Evolutionary conservation across 2,888 invertebrate genomes (phyloP).

Genomic region (Eupeodes luniger): DNA sequence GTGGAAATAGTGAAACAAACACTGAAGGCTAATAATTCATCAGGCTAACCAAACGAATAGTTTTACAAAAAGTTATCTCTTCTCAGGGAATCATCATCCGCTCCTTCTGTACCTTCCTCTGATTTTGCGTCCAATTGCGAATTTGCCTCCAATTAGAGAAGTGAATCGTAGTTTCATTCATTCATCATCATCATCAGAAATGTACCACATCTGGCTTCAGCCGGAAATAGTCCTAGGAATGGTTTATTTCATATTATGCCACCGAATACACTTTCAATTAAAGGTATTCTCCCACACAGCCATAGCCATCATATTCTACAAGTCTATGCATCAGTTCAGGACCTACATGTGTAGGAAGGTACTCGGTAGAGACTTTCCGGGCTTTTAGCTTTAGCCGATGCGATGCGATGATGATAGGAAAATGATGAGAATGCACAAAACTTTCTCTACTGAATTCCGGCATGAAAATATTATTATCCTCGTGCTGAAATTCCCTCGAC

Average conservation of each 20-base stretch:
- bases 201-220: background rate
- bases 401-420: conserved; percentile 4
- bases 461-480: background rate
- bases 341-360: no score
- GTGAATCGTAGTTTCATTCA: background rate
- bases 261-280: conserved; percentile 56
- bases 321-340: no score
- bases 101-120: background rate
- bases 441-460: conserved; percentile 15
- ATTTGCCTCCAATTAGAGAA: conserved; percentile 22
- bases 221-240: background rate
- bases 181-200: no score
- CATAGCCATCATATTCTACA: no score
- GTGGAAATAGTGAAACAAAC: background rate
- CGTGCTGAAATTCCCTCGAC: conserved; percentile 8
- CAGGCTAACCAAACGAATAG: conserved; percentile 15
- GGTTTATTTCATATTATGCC: background rate
- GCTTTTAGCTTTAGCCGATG: background rate
- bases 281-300: background rate
- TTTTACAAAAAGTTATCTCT: conserved; percentile 44
- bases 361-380: background rate
- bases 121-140: background rate
- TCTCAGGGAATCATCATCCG: conserved; percentile 17
- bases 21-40: background rate
- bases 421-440: conserved; percentile 49